A percentile compares a stretch with the other conserved stretches of the same genome.
phyloP scores from a whole-genome alignment of 2,113 vertebrate genomes.

The Mungos mungo region DNA sequence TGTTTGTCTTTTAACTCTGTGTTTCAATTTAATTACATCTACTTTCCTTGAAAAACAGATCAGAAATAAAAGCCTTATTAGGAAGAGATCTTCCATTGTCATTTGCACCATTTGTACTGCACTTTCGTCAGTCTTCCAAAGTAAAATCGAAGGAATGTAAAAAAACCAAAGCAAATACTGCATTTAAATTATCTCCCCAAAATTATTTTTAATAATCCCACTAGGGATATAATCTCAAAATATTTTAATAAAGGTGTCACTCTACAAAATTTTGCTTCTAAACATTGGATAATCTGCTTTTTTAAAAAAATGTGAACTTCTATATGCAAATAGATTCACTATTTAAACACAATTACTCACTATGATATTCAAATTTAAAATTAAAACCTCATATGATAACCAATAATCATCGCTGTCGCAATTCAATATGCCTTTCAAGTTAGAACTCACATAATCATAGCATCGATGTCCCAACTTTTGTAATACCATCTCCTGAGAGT shows the following conservation, averaged over 20 bases:
- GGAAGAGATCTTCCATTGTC: not conserved
- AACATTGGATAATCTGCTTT: not conserved
- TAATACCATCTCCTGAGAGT: not conserved
- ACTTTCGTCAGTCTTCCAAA: not conserved
- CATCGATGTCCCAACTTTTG: not conserved
- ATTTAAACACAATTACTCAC: not conserved
- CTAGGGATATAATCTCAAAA: not conserved
- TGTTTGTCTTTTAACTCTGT: not conserved
- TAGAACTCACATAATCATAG: not conserved
- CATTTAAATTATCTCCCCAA: not conserved
- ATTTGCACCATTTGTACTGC: not conserved
- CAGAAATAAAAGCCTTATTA: not conserved
- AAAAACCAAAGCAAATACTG: not conserved
- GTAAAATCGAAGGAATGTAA: not conserved
- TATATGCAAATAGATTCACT: not conserved
- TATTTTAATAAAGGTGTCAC: not conserved
- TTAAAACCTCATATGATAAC: not conserved
- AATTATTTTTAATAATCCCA: not conserved
- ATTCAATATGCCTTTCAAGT: not conserved
- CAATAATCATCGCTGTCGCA: not conserved
- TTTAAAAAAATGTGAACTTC: not conserved
- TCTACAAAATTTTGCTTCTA: not conserved
- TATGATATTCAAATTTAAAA: not conserved
- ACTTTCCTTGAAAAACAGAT: not conserved
- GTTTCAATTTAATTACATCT: slow-evolving; percentile 4